These are phyloP conservation scores for Thomomys bottae DNA, from an alignment of 2,113 vertebrate genomes.

Conservation along the genomic window DNA sequence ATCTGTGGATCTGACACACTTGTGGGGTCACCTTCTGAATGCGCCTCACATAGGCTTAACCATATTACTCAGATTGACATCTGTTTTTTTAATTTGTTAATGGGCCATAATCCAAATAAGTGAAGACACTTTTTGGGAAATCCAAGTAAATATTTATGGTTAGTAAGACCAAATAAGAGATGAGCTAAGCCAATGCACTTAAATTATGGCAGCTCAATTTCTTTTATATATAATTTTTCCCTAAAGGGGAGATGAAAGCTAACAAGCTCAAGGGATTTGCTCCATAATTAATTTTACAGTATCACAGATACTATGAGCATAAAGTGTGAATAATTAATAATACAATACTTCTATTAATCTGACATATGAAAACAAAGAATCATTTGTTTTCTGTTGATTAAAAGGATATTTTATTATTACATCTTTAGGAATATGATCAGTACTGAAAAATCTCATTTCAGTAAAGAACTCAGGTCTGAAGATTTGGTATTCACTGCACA, in stretches of 20 bases:
- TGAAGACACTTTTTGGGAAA: conserved; percentile 75
- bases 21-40: conserved; percentile 40
- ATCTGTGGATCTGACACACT: conserved; percentile 60
- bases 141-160: conserved; percentile 67
- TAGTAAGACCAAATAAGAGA: conserved; percentile 50
- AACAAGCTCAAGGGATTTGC: neutral
- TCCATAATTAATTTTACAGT: conserved; percentile 6
- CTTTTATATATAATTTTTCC: conserved; percentile 16
- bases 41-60: conserved; percentile 60
- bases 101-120: conserved; percentile 76
- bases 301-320: neutral
- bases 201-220: conserved; percentile 40
- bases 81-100: conserved; percentile 56
- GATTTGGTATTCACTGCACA: neutral
- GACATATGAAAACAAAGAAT: neutral
- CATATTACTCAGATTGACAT: conserved; percentile 58
- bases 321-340: neutral
- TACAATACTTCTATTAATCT: neutral
- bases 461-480: neutral
- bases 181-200: neutral
- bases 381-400: conserved; percentile 39
- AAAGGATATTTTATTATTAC: neutral
- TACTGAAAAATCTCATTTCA: neutral
- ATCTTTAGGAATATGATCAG: conserved; percentile 10
- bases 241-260: neutral